These are phyloP conservation scores for Epizoanthus rinbou DNA, from an alignment of 92 coral and sea anemone species.

Conservation along the genomic window DNA sequence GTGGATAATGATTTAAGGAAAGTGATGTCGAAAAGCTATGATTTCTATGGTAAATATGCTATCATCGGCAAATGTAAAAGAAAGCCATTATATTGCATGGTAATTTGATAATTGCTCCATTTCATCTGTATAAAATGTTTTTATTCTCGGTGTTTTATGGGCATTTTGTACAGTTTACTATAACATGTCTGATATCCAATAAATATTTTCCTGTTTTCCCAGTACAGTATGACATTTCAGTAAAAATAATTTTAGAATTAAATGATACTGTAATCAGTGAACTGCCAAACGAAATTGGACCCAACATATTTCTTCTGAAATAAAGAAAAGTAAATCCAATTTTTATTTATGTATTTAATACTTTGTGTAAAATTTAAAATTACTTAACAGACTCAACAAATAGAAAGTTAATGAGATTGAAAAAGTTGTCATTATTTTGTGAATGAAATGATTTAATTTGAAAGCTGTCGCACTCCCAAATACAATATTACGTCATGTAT, in stretches of 20 bases:
- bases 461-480: conserved; percentile 25
- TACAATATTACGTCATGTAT: background rate
- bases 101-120: too few species aligned
- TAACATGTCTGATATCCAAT: background rate
- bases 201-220: background rate
- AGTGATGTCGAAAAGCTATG: too few species aligned
- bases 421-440: conserved; percentile 10
- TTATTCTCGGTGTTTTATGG: background rate
- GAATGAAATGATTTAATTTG: conserved; percentile 30
- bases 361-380: conserved; percentile 18
- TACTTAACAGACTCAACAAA: conserved; percentile 26
- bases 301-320: conserved; percentile 11
- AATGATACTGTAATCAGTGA: background rate
- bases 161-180: background rate
- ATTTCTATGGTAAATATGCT: background rate
- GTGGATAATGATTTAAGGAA: background rate
- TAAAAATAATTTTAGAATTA: background rate
- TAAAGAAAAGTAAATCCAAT: conserved; percentile 11
- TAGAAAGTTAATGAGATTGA: background rate
- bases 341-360: conserved; percentile 15
- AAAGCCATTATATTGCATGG: too few species aligned
- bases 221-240: background rate
- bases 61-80: background rate
- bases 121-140: background rate
- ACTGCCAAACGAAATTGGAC: background rate